These are phyloP conservation scores for Paracanthobrama guichenoti DNA, from an alignment of 2,113 vertebrate genomes.

Conservation along the genomic window DNA sequence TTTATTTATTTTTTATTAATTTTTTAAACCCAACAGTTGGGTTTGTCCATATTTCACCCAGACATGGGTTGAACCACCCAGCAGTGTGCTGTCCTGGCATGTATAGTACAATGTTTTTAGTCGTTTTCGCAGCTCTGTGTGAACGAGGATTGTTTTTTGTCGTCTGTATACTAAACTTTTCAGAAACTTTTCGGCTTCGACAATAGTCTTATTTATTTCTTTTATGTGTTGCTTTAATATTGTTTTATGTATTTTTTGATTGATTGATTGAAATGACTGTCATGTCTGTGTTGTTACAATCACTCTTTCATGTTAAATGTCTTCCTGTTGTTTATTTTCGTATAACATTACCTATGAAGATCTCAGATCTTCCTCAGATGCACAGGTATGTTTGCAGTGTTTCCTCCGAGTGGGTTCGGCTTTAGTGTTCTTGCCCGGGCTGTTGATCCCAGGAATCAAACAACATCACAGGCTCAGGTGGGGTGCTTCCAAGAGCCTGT, in stretches of 20 bases:
- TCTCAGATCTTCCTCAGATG: slow-evolving; percentile 16
- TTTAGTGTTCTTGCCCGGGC: neutral
- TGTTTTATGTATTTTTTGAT: neutral
- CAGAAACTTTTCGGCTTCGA: no score
- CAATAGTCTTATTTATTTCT: no score
- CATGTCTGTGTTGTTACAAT: neutral
- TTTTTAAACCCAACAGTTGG: no score
- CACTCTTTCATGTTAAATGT: neutral
- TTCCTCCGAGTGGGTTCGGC: neutral
- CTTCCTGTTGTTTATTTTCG: neutral
- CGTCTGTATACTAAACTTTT: no score
- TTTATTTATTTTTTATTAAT: no score
- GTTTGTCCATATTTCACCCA: no score
- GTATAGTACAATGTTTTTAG: no score
- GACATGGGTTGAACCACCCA: no score
- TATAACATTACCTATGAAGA: neutral
- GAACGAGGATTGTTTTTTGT: no score
- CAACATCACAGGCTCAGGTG: neutral
- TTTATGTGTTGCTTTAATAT: no score
- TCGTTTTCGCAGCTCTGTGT: no score
- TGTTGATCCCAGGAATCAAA: slow-evolving; percentile 21
- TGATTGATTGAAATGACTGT: neutral
- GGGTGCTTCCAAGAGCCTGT: neutral
- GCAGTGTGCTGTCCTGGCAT: no score
- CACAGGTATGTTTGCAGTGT: neutral